A percentile compares a stretch with the other conserved stretches of the same genome.
phyloP scores from a whole-genome alignment of 2,797 vertebrate species.

The Pseudochromis fuscus region DNA sequence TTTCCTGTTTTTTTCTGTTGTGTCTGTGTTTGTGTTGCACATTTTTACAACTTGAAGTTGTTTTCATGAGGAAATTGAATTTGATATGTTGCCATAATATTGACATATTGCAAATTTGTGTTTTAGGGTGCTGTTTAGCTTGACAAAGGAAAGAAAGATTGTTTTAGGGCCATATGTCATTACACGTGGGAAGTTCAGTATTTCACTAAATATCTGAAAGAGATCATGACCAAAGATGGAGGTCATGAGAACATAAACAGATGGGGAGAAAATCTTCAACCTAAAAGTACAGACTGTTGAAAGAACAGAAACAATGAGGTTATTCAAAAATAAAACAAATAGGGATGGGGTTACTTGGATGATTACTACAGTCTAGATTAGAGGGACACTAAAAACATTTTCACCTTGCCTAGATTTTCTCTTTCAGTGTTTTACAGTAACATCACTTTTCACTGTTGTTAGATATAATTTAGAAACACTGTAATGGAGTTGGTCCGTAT shows the following conservation, averaged over 20 bases:
- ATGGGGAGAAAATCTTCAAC: not conserved
- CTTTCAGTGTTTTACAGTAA: no score
- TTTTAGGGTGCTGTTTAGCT: not conserved
- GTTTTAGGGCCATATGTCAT: not conserved
- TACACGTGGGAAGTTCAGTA: not conserved
- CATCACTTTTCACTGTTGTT: no score
- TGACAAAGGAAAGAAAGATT: not conserved
- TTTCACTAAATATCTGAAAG: constrained; percentile 13
- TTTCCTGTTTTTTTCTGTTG: not conserved
- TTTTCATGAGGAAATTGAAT: not conserved
- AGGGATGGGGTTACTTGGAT: constrained; percentile 1
- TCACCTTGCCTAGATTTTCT: not conserved
- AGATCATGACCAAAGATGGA: not conserved
- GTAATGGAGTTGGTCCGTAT: no score
- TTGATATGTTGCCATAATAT: not conserved
- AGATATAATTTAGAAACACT: not conserved
- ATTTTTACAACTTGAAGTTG: not conserved
- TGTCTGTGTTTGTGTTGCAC: constrained; percentile 1
- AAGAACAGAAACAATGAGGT: not conserved
- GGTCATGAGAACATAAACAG: constrained; percentile 1
- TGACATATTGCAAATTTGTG: not conserved
- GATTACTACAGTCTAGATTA: not conserved
- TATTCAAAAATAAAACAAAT: not conserved
- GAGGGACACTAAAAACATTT: not conserved
- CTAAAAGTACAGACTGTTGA: not conserved